Base-by-base conservation (phyloP, 2,113 vertebrate genomes). In the Glaucomys volans region DNA sequence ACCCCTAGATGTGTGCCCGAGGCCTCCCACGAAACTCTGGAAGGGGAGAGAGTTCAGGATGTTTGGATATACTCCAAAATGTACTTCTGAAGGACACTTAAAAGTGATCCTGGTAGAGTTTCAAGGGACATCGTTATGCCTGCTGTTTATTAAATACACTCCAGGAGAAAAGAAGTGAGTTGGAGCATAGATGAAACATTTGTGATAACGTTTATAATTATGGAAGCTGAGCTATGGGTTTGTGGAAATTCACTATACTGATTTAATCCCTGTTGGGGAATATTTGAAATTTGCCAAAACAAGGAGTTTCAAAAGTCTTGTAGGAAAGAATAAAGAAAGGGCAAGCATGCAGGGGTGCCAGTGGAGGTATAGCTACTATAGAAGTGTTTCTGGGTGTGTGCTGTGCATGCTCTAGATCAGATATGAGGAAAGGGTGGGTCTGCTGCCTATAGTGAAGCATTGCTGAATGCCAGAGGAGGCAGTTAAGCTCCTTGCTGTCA, bases 211-310 rank as follows among this genome's bases (percentile, higher is more conserved):
- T 94, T 87, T 57, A 26, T 90, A 50, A 26, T 81, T 90, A 44
- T 20, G 64, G 85, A 87, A 90, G 66, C 72, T 16, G 13, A 69
- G 20, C 42, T 14, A 26, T 57, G 17, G 80, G 40, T 87, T 44
- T 14, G 13, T 59, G n/a, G 71, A 37, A 84, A n/a, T 66, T 84
- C 44, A 76, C 42, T 77, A 52, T 50, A 88, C 52, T 69, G 2
- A 35, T 92, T 87, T 87, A 18, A 18, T 82, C 8, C 94, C 1
- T 87, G 22, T 64, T 66, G 37, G 24, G 50, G 37, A 89, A 13
- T 94, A 28, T 75, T 87, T 79, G 35, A 84, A 79, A 57, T 87
- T 62, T 95, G 30, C 67, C 54, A 37, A 44, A 67, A 59, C 84
- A 54, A 50, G 82, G 91, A 71, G 28, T 44, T 87, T 94, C 35